Evolutionary conservation across 64 coral and sea anemone species (phyloP), one percentile per base, ranked within the genome.

Genomic region (Anthopleura sola): DNA sequence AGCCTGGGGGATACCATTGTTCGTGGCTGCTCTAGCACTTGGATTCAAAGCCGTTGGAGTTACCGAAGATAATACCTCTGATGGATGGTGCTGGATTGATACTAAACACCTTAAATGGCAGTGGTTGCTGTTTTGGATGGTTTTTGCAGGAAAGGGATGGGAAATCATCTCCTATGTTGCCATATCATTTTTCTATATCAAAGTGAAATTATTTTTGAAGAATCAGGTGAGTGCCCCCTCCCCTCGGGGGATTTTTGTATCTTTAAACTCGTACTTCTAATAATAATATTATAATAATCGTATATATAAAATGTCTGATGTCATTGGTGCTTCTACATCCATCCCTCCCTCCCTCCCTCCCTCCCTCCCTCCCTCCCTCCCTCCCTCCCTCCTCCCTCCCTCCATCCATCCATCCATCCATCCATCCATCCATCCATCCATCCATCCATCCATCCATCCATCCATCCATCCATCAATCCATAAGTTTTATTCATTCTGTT

Each of bases 1-100:
- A 50, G 90, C 83, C 18, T 99, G 97, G 97, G 85, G 89, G 2
- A 82, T 99, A 64, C 97, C 97, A 18, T 17, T 85, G 23, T 14
- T 89, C 8, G 60, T 99, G 37, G 86, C 88, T 15, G 39, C 21
- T 1, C 37, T 85, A 1, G 92, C 90, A 10, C 26, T 76, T 7
- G 32, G 80, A 17, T n/a, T 85, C n/a, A 24, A 90, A 4, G 91
- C 88, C 8, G 60, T 99, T 12, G 97, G 97, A 28, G 44, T 83
- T 13, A 86, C 88, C 18, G 32, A 49, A 0, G 64, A 86, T 57
- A 82, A 81, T 24, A 83, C 88, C 0, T 91, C 92, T 24, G 85
- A 78, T 5, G 97, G 97, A 18, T 99, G 97, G 97, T 99, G 97
- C 11, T 99, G 97, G 97, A n/a, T n/a, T n/a, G n/a, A n/a, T n/a